Conservation (phyloP, 2,113 vertebrate genomes). For the Syngnathoides biaculeatus region DNA sequence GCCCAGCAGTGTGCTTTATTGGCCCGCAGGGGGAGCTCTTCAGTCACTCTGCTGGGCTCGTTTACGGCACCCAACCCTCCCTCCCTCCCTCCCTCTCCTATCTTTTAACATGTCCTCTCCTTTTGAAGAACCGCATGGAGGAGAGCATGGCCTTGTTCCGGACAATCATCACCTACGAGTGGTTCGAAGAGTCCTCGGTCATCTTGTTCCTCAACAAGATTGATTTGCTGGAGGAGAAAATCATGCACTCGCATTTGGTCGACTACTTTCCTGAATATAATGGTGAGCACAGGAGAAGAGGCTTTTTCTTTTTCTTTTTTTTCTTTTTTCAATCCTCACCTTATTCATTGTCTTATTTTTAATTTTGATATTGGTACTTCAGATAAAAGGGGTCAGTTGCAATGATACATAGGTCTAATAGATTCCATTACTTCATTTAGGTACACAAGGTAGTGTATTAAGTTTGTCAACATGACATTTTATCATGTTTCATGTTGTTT, state of each 20-base stretch:
- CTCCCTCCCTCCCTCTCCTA: background rate
- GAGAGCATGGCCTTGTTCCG: slow-evolving; percentile 88
- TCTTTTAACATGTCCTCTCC: background rate
- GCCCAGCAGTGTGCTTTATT: slow-evolving; percentile 18
- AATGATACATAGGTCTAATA: background rate
- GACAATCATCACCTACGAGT: slow-evolving; percentile 84
- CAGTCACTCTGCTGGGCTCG: slow-evolving; percentile 43
- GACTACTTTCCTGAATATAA: slow-evolving; percentile 87
- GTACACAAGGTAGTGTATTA: too few relatives aligned
- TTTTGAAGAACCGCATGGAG: slow-evolving; percentile 83
- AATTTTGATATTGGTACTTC: background rate
- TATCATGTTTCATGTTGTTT: background rate
- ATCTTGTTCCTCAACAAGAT: slow-evolving; percentile 90
- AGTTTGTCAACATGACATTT: background rate
- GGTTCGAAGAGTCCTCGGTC: slow-evolving; percentile 84
- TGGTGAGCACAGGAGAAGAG: slow-evolving; percentile 59
- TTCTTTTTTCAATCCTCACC: background rate
- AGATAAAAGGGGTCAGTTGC: background rate
- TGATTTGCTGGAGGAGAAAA: slow-evolving; percentile 87
- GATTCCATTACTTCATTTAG: background rate
- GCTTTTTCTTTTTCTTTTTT: too few relatives aligned
- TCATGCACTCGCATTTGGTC: slow-evolving; percentile 83
- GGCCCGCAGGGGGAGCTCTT: slow-evolving; percentile 69
- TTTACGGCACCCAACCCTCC: too few relatives aligned
- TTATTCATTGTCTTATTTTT: background rate